Evolutionary conservation across 2,888 invertebrate species (phyloP).

Genomic region (Creontiades dilutus): DNA sequence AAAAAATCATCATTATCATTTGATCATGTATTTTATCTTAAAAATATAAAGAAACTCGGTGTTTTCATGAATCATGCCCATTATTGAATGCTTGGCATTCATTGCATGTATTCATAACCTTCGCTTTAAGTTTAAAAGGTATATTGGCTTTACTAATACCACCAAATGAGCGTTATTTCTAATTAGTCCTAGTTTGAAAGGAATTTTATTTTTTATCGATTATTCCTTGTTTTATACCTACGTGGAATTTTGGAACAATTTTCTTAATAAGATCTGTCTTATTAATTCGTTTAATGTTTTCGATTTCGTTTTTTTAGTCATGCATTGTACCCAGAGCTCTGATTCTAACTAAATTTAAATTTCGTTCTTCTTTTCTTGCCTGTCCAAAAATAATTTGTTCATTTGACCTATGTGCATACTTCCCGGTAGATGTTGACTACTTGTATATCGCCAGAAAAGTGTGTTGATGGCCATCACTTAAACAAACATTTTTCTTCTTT

Average conservation of each 20-base stretch:
- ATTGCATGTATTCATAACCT: constrained; percentile 37
- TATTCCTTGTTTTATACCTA: neutral
- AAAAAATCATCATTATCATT: neutral
- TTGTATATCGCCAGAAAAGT: neutral
- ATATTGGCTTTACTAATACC: constrained; percentile 50
- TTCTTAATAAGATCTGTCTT: neutral
- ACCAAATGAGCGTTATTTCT: constrained; percentile 6
- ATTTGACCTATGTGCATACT: neutral
- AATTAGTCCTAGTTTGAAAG: neutral
- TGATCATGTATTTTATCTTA: neutral
- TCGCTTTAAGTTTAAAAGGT: neutral
- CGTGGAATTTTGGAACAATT: neutral
- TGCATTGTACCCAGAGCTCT: neutral
- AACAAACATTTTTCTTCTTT: neutral
- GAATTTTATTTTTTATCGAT: neutral
- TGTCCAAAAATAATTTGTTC: neutral
- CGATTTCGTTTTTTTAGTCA: neutral
- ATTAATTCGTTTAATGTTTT: neutral
- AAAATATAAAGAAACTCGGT: neutral
- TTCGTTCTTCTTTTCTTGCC: neutral
- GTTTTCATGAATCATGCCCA: constrained; percentile 4
- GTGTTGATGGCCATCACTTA: neutral
- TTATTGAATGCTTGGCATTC: constrained; percentile 50
- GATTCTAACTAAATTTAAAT: neutral
- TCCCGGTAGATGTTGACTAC: neutral